Evolutionary conservation across 2,888 invertebrate genomes (phyloP).

Genomic region (Corythucha ciliata): DNA sequence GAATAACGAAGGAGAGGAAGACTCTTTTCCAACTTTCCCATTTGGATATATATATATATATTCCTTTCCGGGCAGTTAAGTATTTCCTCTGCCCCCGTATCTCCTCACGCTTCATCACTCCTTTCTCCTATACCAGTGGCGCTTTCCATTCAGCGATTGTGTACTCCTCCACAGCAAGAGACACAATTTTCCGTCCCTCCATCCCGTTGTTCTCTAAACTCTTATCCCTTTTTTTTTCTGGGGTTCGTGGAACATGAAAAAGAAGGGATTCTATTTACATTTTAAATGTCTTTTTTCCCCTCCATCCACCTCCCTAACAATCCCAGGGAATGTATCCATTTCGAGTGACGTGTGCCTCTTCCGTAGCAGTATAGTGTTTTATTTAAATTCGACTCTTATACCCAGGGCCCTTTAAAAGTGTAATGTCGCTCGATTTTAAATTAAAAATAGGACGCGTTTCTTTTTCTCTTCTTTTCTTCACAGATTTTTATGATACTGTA

Average conservation of each 20-base stretch:
- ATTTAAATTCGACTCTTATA: slow-evolving; percentile 26
- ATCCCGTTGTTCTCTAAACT: not conserved
- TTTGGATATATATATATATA: no score
- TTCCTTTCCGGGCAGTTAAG: slow-evolving; percentile 20
- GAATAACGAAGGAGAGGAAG: no score
- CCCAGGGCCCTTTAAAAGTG: no score
- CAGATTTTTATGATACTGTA: no score
- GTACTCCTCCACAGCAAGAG: slow-evolving; percentile 10
- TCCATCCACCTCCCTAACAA: slow-evolving; percentile 3
- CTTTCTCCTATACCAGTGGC: not conserved
- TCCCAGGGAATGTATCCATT: slow-evolving; percentile 19
- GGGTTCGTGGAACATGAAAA: slow-evolving; percentile 18
- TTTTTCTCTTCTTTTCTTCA: no score
- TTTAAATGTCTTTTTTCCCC: slow-evolving; percentile 18
- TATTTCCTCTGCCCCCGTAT: slow-evolving; percentile 14
- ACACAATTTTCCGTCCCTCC: slow-evolving; percentile 12
- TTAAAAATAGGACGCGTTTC: no score
- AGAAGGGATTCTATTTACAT: slow-evolving; percentile 22
- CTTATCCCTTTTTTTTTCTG: slow-evolving; percentile 8
- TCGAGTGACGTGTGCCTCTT: slow-evolving; percentile 23
- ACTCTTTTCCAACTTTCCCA: slow-evolving; percentile 23
- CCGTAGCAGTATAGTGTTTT: slow-evolving; percentile 18
- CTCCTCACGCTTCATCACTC: slow-evolving; percentile 26
- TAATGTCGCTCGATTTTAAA: no score
- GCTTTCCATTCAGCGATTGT: not conserved